Evolutionary conservation across 2,113 vertebrate genomes (phyloP).

Genomic region (Rostratula benghalensis): DNA sequence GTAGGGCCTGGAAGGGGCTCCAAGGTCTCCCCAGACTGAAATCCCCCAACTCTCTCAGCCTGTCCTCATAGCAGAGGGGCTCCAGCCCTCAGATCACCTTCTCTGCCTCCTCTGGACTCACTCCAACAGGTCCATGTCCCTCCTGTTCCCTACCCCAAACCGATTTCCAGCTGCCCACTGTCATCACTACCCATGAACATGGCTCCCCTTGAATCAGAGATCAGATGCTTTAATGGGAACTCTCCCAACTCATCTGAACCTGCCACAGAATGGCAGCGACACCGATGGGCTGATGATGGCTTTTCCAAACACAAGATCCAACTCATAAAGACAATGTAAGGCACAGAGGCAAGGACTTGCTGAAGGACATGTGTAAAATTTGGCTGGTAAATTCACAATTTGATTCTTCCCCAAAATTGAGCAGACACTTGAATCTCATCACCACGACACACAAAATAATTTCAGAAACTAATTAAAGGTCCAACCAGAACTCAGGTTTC

Average conservation of each 20-base stretch:
- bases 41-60: no score
- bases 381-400: neutral
- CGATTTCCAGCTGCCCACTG: neutral
- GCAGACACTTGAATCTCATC: neutral
- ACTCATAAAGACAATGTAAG: neutral
- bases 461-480: neutral
- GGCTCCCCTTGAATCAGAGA: neutral
- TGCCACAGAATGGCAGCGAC: neutral
- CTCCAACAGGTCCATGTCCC: no score
- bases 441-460: neutral
- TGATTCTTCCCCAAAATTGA: neutral
- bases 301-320: neutral
- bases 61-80: no score
- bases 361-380: accelerated
- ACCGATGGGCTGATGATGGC: accelerated
- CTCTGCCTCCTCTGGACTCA: no score
- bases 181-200: neutral
- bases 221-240: neutral
- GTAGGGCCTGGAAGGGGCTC: no score
- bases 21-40: no score
- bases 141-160: neutral
- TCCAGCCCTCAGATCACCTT: no score
- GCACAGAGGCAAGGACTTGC: neutral
- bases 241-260: neutral
- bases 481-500: neutral